A percentile compares a stretch with the other conserved stretches of the same genome.
Evolutionary conservation across 1,140 invertebrate species (phyloP).

Genomic region (silkworm (Bombyx mori)): ASM3026992v2 NC_085118.1:10271001-10271500

Average conservation of each 20-base stretch:
- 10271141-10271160: conserved; percentile 70
- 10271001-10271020: conserved; percentile 27
- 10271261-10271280: conserved; percentile 57
- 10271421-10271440: conserved; percentile 40
- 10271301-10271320: conserved; percentile 30
- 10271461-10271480: conserved; percentile 28
- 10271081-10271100: conserved; percentile 28
- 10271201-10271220: conserved; percentile 67
- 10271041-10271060: conserved; percentile 15
- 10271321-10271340: conserved; percentile 56
- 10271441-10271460: conserved; percentile 34
- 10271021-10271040: too few relatives aligned
- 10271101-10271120: conserved; percentile 45
- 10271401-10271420: conserved; percentile 47
- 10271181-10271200: conserved; percentile 44
- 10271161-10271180: conserved; percentile 57
- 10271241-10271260: conserved; percentile 57
- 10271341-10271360: conserved; percentile 50
- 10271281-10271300: conserved; percentile 60
- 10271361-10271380: conserved; percentile 12
- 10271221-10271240: conserved; percentile 61
- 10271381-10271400: conserved; percentile 20
- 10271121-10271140: conserved; percentile 57
- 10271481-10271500: conserved; percentile 55
- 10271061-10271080: conserved; percentile 48